Conservation (phyloP, 2,797 vertebrate species). For the Sorex maritimensis region DNA sequence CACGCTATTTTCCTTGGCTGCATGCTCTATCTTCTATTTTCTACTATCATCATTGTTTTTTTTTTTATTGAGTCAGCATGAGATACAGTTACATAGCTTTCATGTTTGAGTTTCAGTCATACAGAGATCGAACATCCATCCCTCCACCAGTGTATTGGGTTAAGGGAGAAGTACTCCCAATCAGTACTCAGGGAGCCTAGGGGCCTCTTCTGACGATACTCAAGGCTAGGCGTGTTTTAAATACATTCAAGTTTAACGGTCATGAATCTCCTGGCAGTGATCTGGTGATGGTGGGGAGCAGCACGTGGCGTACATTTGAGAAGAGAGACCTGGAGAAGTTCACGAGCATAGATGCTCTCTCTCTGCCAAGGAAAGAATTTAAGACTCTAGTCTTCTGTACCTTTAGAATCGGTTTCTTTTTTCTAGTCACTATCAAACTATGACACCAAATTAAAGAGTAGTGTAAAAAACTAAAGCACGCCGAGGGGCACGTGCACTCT, state of each 20-base stretch:
- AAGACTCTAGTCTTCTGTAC: neutral
- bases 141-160: too few relatives aligned
- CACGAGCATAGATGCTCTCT: constrained; percentile 49
- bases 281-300: neutral
- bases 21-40: neutral
- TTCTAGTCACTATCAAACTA: neutral
- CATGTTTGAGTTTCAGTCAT: too few relatives aligned
- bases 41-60: too few relatives aligned
- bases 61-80: too few relatives aligned
- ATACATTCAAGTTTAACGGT: neutral
- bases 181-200: too few relatives aligned
- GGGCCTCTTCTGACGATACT: too few relatives aligned
- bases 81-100: too few relatives aligned
- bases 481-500: too few relatives aligned
- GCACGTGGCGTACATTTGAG: constrained; percentile 48
- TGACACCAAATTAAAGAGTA: neutral
- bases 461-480: neutral
- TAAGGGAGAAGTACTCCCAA: too few relatives aligned
- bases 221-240: neutral
- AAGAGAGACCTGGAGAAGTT: constrained; percentile 26
- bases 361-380: constrained; percentile 62
- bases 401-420: neutral
- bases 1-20: neutral
- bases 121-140: too few relatives aligned
- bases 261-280: neutral